Base-by-base conservation (phyloP, 2,888 invertebrate genomes). In the Gasteruption jaculator region DNA sequence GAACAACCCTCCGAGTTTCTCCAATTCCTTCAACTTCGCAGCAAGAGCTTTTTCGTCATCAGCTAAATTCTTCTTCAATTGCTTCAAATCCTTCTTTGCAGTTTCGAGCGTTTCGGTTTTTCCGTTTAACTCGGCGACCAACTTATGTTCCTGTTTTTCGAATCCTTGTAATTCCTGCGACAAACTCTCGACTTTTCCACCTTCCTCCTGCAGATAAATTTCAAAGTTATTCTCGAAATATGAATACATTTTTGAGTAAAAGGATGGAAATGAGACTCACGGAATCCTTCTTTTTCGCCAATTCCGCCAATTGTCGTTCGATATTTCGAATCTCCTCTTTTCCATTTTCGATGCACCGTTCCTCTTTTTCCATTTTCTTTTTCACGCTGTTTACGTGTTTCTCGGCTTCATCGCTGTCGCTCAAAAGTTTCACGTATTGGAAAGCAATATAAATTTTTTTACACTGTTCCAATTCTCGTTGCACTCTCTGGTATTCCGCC, bases 401-500 rank as follows among this genome's bases (percentile, higher is more conserved):
- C 26, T 76, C 75, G 2, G 77, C 79, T 31, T 76, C 71, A 38
- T 76, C 72, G 11, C 79, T 77, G 10, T 72, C 73, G 33, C 76
- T 71, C 60, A 76, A 69, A 18, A 74, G 71, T 48, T 73, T 71
- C 36, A 77, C 74, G 74, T 76, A 91, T 70, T 79, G 81, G 76
- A 80, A 90, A 14, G 88, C 89, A 34, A 82, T 74, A 61, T 81
- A 77, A 14, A 93, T 78, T 56, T 84, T 81, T 16, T 79, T 81
- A 38, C 90, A 77, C 61, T 87, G 86, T 51, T 93, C 90, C 31
- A 93, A 73, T 63, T 96, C 92, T 40, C 91, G 76, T 35, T 85
- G 82, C 1, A 86, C 80, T 60, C 90, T 85, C 71, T 93, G 91
- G 63, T 85, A 94, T 70, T 95, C 91, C 45, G 91, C 75, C 65